Base-by-base conservation (phyloP, 1,140 invertebrate genomes). In the Lordiphosa mommai region DNA sequence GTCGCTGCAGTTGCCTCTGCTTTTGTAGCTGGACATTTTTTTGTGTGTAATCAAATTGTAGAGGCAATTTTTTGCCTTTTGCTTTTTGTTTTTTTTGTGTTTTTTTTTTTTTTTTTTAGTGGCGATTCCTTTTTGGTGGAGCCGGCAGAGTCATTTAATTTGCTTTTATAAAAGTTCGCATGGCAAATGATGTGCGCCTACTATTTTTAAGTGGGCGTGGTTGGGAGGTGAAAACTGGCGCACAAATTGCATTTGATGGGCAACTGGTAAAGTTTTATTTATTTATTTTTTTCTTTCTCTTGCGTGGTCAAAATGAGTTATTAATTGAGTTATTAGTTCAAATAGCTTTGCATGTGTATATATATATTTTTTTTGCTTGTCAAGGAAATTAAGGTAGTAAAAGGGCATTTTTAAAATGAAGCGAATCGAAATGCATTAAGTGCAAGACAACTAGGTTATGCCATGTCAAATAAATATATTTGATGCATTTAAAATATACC, bases 241-340 rank as follows among this genome's bases (percentile, higher is more conserved):
- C 34, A 29, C 13, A 73, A 79, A 73, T 61, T 80, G 33, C 65
- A 73, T 56, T 65, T 67, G 67, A 44, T 55, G 51, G 46, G 38
- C 44, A 50, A 77, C 56, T 73, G 64, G 50, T 51, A 58, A 41
- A 50, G 53, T 47, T 49, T 38, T 36, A 34, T 47, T 56, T 38
- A 9, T 16, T 27, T 27, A 23, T 6, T 10, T 20, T 41, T 27
- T 7, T 12, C n/a, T n/a, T n/a, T 7, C 7, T 7, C 3, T n/a
- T 27, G 8, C 27, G 27, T 36, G 46, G 32, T 32, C 43, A 48
- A 73, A 79, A 73, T 79, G 70, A 80, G 74, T 79, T 79, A 74
- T 79, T 79, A 79, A 79, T 79, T 79, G 65, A 80, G 76, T 79
- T 79, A 79, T 70, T 74, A 70, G 56, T 72, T 77, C 27, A 52